Evolutionary conservation across 2,888 invertebrate species (phyloP).

Genomic region (Anagyrus pseudococci): DNA sequence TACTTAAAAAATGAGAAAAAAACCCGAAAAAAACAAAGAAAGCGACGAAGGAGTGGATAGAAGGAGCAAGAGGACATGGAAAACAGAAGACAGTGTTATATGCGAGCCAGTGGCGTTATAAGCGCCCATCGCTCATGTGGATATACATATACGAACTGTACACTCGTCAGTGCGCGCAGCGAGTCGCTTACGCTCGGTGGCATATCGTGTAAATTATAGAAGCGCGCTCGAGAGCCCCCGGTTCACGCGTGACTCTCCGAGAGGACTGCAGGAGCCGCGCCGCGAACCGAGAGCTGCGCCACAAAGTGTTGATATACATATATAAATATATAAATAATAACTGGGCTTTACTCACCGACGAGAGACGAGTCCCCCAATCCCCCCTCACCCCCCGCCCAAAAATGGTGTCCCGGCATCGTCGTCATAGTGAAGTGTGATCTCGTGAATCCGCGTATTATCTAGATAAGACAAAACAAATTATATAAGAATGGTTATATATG

Average conservation of each 20-base stretch:
- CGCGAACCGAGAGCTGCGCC: background rate
- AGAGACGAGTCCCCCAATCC: no score
- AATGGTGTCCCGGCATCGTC: background rate
- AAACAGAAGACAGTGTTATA: no score
- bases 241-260: no score
- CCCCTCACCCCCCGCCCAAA: no score
- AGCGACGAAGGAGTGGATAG: background rate
- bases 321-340: slow-evolving; percentile 14
- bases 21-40: background rate
- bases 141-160: no score
- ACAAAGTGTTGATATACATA: background rate
- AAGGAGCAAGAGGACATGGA: background rate
- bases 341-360: background rate
- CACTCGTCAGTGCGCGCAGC: no score
- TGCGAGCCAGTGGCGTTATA: no score
- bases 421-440: slow-evolving; percentile 34
- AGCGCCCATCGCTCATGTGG: no score
- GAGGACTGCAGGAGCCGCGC: background rate
- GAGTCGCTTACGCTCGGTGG: no score
- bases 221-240: no score
- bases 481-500: no score
- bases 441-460: slow-evolving; percentile 33
- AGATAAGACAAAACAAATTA: background rate
- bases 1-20: slow-evolving; percentile 6
- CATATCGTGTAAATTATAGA: no score